Conservation (phyloP, 2,888 invertebrate species). For the Cabera pusaria region DNA sequence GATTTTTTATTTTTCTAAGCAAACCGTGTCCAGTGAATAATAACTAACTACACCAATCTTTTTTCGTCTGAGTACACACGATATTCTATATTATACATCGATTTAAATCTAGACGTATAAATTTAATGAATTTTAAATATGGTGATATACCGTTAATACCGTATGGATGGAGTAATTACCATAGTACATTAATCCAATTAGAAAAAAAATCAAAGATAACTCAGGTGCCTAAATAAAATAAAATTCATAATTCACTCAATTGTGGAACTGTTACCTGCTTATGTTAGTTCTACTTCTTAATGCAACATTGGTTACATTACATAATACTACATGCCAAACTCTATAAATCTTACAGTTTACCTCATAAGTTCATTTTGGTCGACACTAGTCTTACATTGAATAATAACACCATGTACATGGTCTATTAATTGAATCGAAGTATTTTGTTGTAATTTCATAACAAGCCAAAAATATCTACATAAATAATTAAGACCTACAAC, state of each 20-base stretch:
- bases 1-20: constrained; percentile 26
- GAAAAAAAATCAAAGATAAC: too few species aligned
- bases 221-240: too few species aligned
- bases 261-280: too few species aligned
- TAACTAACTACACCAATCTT: constrained; percentile 18
- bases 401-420: constrained; percentile 19
- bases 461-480: constrained; percentile 31
- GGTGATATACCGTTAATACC: too few species aligned
- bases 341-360: constrained; percentile 50
- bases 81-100: constrained; percentile 10
- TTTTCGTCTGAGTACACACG: constrained; percentile 12
- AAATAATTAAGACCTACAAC: constrained; percentile 28
- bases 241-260: too few species aligned
- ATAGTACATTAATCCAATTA: too few species aligned
- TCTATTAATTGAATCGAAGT: constrained; percentile 7
- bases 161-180: too few species aligned
- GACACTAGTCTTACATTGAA: constrained; percentile 41
- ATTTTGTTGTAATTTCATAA: not conserved
- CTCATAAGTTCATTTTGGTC: constrained; percentile 66
- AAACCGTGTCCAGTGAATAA: constrained; percentile 28
- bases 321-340: constrained; percentile 9
- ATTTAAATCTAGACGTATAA: too few species aligned
- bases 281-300: constrained; percentile 9
- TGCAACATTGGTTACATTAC: too few species aligned
- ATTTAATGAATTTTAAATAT: too few species aligned